Base-by-base conservation (phyloP, 2,113 vertebrate genomes). In the Spheniscus mendiculus region DNA sequence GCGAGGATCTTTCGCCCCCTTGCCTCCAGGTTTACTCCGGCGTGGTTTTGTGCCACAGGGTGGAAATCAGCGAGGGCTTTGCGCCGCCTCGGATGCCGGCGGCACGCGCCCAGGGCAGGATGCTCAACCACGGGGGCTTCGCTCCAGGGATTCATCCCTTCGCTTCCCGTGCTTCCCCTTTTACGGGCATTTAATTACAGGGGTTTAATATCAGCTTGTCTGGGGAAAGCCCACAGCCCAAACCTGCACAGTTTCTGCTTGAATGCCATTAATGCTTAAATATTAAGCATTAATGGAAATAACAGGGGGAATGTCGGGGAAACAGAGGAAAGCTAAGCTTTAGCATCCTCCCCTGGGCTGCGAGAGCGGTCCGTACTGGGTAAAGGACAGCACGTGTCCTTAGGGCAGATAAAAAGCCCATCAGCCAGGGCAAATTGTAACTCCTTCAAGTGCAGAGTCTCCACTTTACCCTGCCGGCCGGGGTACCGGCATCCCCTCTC, bases 291-390 rank as follows among this genome's bases (percentile, higher is more conserved):
- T 58, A 34, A 40, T 4, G 22, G 44, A 63, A 90, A 49, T 26
- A 38, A 22, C 0, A 0, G 25, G 13, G 19, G 9, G 5, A 40
- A 29, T 4, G 4, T 5, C 4, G 9, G 36, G 49, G 36, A 66
- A 45, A 20, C 14, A 29, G 40, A 2, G 2, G 42, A 71, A 81
- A 91, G 15, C 20, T 23, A 5, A 4, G 23, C 42, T 58, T 36
- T 12, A 13, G 15, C 36, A 30, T 42, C 72, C 56, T 67, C 47
- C 44, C 26, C 44, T 1, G 6, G 59, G 20, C 26, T 40, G 42
- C 7, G n/a, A 15, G 30, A 82, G 30, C 6, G 3, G 8, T 20
- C 65, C 50, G 2, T 6, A 7, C 30, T 9, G 10, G 7, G 38
- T 10, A 22, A 74, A 45, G 55, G 18, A 9, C 21, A 36, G 42